A percentile compares a stretch with the other conserved stretches of the same genome.
Conservation (phyloP, 1,140 invertebrate species). For the Ooceraea biroi region DNA sequence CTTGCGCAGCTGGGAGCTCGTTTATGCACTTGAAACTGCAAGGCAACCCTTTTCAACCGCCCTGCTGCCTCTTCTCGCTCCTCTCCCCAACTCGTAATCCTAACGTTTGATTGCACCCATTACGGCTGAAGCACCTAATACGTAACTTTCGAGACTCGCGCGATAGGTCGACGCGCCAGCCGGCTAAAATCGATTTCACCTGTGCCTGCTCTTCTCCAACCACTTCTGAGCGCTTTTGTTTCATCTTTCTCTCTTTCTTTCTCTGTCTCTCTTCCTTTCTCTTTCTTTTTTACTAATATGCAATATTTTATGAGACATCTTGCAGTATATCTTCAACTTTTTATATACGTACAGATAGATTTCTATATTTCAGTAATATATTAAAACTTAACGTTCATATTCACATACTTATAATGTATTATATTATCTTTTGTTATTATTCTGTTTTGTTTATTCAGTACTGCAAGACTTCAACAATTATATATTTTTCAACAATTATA, state of each 20-base stretch:
- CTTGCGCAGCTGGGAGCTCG: constrained; percentile 57
- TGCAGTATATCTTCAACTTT: too few relatives aligned
- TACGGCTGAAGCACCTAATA: constrained; percentile 79
- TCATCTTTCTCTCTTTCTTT: background rate
- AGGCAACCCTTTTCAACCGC: constrained; percentile 42
- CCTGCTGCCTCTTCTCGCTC: background rate
- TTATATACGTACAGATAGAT: too few relatives aligned
- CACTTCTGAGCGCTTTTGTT: background rate
- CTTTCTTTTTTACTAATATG: too few relatives aligned
- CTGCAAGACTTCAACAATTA: background rate
- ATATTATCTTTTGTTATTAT: too few relatives aligned
- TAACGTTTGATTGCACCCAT: constrained; percentile 82
- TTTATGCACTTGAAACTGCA: constrained; percentile 70
- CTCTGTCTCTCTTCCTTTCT: background rate
- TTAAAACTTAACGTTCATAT: too few relatives aligned
- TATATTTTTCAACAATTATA: background rate
- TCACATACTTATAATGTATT: too few relatives aligned
- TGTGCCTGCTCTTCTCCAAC: constrained; percentile 49
- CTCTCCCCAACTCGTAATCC: constrained; percentile 74
- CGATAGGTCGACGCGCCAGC: constrained; percentile 61
- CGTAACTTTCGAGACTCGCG: constrained; percentile 78
- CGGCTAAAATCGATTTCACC: constrained; percentile 74
- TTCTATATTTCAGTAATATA: too few relatives aligned
- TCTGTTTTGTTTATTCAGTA: background rate
- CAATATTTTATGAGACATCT: too few relatives aligned